These are phyloP conservation scores for Globodera ellingtonae DNA, from an alignment of 1,140 invertebrate species.

Conservation along the genomic window DNA sequence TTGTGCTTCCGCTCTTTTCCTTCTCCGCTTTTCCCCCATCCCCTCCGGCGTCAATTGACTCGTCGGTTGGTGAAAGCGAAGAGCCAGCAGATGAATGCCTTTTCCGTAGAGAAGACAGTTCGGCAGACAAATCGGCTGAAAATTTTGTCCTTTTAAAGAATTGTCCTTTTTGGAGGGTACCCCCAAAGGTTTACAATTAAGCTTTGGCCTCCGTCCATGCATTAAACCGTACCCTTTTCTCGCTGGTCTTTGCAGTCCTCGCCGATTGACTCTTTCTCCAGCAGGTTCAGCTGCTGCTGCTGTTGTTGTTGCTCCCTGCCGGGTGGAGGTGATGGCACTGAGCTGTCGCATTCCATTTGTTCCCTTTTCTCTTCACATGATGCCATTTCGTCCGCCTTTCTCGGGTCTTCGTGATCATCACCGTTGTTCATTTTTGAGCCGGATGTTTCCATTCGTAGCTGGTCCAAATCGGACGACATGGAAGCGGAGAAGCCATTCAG, in stretches of 20 bases:
- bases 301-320: slow-evolving; percentile 16
- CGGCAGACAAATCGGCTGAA: slow-evolving; percentile 2
- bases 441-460: not conserved
- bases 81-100: slow-evolving; percentile 16
- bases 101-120: slow-evolving; percentile 9
- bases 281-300: slow-evolving; percentile 5
- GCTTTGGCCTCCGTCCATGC: not conserved
- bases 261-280: not conserved
- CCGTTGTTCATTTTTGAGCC: not conserved
- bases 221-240: not conserved
- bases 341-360: slow-evolving; percentile 55
- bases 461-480: not conserved
- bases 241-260: not conserved
- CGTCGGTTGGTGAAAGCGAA: slow-evolving; percentile 4
- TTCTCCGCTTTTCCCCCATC: slow-evolving; percentile 43
- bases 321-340: slow-evolving; percentile 49
- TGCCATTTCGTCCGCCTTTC: not conserved
- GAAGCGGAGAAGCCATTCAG: not conserved
- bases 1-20: slow-evolving; percentile 18
- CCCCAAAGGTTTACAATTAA: too few relatives aligned
- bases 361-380: slow-evolving; percentile 17
- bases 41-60: slow-evolving; percentile 10
- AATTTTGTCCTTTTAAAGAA: not conserved
- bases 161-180: too few relatives aligned
- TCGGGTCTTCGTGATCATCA: not conserved